Percentiles rank a stretch among this genome's conserved stretches.
Evolutionary conservation across 2,113 vertebrate genomes (phyloP).

Genomic region (Elanus axillaris): DNA sequence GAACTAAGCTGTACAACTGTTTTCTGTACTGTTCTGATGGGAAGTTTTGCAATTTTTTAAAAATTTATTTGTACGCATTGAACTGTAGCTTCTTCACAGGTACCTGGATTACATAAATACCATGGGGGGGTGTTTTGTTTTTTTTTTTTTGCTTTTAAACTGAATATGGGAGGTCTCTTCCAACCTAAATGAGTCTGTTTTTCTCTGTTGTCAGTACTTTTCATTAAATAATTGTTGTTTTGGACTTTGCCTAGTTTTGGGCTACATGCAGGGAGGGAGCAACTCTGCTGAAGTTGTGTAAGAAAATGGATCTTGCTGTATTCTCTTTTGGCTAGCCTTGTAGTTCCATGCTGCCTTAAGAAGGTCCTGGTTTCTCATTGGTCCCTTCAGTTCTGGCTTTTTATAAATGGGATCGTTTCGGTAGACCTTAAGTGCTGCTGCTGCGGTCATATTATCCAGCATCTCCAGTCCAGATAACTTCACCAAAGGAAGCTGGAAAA

Average conservation of each 20-base stretch:
- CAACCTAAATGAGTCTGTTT: neutral
- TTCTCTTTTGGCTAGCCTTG: neutral
- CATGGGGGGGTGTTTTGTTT: fast-evolving
- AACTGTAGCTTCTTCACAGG: neutral
- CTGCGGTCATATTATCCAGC: neutral
- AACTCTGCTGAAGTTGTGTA: fast-evolving
- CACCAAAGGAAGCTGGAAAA: neutral
- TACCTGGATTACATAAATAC: neutral
- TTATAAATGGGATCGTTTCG: neutral
- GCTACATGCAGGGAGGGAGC: neutral
- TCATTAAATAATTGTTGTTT: neutral
- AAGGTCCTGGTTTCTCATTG: neutral
- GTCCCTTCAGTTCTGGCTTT: neutral
- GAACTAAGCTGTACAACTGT: fast-evolving
- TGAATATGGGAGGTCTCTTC: neutral
- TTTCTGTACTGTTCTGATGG: neutral
- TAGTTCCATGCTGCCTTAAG: neutral
- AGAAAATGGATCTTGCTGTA: neutral
- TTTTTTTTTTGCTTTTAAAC: neutral
- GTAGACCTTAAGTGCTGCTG: neutral
- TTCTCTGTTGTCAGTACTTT: neutral
- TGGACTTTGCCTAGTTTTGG: neutral
- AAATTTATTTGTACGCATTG: fast-evolving
- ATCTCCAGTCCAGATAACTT: neutral
- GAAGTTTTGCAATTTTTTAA: neutral